Evolutionary conservation across 2,888 invertebrate species (phyloP), one percentile per base, ranked within the genome.

Genomic region (Drosophila percnosoma): DNA sequence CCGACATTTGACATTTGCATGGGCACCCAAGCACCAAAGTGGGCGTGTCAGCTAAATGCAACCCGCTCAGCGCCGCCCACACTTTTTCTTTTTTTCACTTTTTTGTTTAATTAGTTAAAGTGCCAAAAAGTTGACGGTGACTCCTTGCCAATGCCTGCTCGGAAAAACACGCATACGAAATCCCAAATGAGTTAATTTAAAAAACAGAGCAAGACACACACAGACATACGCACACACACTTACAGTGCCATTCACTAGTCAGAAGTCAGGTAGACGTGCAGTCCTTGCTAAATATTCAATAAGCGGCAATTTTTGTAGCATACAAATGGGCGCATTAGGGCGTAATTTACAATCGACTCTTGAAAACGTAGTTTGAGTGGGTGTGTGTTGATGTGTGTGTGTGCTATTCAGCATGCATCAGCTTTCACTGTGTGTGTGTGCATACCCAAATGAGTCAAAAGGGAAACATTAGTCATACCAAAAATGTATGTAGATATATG

Each of bases 281-380:
- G 48, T 38, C 68, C 86, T 69, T 71, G 78, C 85, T 87, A 90
- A 88, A 88, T 88, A 90, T 88, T 90, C 90, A 90, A 88, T 88
- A 90, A 89, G 89, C 90, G 79, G 87, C 89, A 84, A 81, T 89
- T 88, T 82, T 85, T 87, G 85, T 79, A 87, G 89, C 90, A 88
- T 90, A 89, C 89, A 90, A 89, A 90, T 90, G 90, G 88, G 75
- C 83, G 85, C 85, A 87, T 90, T 87, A 89, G 61, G 81, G 75
- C 78, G 83, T 84, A 90, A 90, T 90, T 89, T 90, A 84, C 90
- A 87, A 87, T 87, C 88, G 84, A 55, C 68, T 74, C 53, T 53
- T 48, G 73, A 49, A 42, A 68, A 54, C 66, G 73, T 79, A 72
- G 79, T 66, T 68, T 78, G 27, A 24, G 54, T 52, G 27, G 36